phyloP scores from a whole-genome alignment of 2,888 invertebrate species.

The Empis stercorea region DNA sequence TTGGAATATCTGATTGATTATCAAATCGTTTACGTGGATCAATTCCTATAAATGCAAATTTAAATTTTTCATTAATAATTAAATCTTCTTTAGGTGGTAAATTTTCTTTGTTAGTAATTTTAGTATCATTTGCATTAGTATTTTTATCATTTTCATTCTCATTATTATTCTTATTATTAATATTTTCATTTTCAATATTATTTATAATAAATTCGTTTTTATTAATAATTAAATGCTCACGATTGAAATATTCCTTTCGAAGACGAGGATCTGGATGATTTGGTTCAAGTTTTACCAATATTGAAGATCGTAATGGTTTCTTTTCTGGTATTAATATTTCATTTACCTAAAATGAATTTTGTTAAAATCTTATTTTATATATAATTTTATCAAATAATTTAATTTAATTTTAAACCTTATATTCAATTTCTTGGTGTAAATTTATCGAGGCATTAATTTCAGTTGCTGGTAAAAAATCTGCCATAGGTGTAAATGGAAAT shows the following conservation, averaged over 20 bases:
- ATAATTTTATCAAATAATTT: background rate
- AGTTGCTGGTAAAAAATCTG: slow-evolving; percentile 1
- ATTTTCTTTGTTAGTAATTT: no score
- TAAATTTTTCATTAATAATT: background rate
- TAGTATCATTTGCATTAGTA: no score
- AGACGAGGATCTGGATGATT: no score
- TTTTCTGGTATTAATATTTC: slow-evolving; percentile 4
- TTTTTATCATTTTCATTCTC: no score
- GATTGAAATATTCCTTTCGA: no score
- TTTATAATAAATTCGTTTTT: no score
- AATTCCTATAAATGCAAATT: background rate
- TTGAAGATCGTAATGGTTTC: background rate
- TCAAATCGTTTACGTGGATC: no score
- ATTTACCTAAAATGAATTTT: slow-evolving; percentile 2
- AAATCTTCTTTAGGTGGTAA: background rate
- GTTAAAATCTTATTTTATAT: background rate
- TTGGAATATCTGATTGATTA: no score
- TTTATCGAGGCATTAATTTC: slow-evolving; percentile 8
- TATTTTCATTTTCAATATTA: no score
- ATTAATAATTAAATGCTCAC: no score
- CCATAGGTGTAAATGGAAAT: background rate
- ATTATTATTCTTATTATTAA: no score
- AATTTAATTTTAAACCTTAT: slow-evolving; percentile 8
- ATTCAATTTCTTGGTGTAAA: slow-evolving; percentile 4
- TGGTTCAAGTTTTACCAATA: no score